Evolutionary conservation across 1,140 invertebrate species (phyloP).

Genomic region (Leptestheria dahalacensis): DNA sequence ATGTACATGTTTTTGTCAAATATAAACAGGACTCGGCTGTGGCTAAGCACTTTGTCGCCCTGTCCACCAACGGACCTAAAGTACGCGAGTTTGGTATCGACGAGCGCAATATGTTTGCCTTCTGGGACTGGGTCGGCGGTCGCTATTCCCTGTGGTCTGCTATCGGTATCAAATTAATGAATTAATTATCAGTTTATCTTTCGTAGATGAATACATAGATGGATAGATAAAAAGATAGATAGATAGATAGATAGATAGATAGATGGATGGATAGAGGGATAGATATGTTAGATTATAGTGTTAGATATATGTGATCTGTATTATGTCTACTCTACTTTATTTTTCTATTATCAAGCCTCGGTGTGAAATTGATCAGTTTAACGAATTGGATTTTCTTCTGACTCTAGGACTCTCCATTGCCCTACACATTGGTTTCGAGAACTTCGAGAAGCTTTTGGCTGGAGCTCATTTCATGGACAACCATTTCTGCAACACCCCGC

Average conservation of each 20-base stretch:
- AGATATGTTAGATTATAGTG: too few relatives aligned
- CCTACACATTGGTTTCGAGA: constrained; percentile 84
- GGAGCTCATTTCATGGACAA: constrained; percentile 90
- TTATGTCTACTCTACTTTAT: too few relatives aligned
- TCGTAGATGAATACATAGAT: too few relatives aligned
- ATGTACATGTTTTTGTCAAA: background rate
- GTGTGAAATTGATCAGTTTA: too few relatives aligned
- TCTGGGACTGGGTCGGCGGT: constrained; percentile 99
- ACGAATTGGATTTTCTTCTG: background rate
- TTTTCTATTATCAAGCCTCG: too few relatives aligned
- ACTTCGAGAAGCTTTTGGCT: constrained; percentile 80
- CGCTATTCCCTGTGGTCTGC: constrained; percentile 96
- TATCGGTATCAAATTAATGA: constrained; percentile 45
- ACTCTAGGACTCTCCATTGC: constrained; percentile 77
- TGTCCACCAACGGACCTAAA: constrained; percentile 87
- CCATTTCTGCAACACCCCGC: constrained; percentile 71
- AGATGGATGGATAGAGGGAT: too few relatives aligned
- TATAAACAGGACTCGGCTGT: constrained; percentile 53
- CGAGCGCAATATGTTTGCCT: constrained; percentile 95
- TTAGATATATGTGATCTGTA: too few relatives aligned
- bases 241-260: too few relatives aligned
- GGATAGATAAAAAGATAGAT: too few relatives aligned
- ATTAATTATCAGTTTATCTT: background rate
- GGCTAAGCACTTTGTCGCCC: constrained; percentile 92
- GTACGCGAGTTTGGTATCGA: constrained; percentile 95